Conservation (phyloP, 2,113 vertebrate species). For the Psilopogon haemacephalus region DNA sequence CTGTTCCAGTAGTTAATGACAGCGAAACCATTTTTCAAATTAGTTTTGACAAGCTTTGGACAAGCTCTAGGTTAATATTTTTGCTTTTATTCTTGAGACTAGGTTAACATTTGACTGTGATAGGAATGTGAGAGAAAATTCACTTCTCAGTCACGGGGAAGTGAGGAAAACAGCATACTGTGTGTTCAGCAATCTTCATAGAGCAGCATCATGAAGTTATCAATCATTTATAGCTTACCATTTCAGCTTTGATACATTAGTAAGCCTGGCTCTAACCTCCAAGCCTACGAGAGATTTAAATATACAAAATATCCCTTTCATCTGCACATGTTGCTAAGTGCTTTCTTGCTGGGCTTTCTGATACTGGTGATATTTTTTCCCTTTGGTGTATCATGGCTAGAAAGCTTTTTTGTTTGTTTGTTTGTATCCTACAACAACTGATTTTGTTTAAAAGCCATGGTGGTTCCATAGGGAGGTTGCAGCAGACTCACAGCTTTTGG, state of each 20-base stretch:
- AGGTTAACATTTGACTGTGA: neutral
- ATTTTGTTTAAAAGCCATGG: neutral
- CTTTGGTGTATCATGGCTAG: neutral
- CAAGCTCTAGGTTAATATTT: neutral
- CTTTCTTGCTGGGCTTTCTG: conserved; percentile 1
- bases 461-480: neutral
- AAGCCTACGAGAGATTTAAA: neutral
- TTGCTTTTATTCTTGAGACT: neutral
- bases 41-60: neutral
- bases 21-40: neutral
- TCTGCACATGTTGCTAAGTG: neutral
- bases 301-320: neutral
- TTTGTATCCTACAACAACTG: neutral
- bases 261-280: neutral
- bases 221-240: neutral
- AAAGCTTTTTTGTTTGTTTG: neutral
- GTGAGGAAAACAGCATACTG: neutral
- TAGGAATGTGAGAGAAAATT: neutral
- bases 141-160: neutral
- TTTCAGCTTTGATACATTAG: neutral
- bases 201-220: neutral
- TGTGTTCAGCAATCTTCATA: neutral
- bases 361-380: neutral
- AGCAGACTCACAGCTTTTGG: neutral
- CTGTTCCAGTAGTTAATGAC: neutral